Evolutionary conservation across 2,888 invertebrate genomes (phyloP).

Genomic region (Cheilosia impressa): DNA sequence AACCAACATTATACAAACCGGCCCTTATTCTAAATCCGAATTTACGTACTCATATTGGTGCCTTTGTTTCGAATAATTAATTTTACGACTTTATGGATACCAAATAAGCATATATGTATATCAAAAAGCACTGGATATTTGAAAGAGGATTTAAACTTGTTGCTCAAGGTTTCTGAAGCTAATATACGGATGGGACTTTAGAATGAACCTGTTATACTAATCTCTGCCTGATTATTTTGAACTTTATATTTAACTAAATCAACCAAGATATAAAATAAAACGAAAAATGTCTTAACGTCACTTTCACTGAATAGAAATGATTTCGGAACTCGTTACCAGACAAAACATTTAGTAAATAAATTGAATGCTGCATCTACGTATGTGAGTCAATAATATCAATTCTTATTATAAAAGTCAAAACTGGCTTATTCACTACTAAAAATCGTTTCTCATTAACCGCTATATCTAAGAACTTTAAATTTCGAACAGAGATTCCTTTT

Average conservation of each 20-base stretch:
- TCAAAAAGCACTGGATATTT: no score
- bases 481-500: not conserved
- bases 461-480: not conserved
- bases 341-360: not conserved
- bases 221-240: not conserved
- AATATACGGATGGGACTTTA: not conserved
- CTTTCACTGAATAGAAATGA: conserved; percentile 1
- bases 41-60: no score
- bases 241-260: not conserved
- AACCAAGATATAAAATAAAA: not conserved
- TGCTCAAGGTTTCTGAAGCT: not conserved
- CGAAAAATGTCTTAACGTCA: not conserved
- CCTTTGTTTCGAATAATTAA: no score
- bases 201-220: not conserved
- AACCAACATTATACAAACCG: no score
- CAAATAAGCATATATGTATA: no score
- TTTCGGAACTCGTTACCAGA: not conserved
- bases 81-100: no score
- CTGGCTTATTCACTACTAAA: not conserved
- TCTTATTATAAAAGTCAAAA: not conserved
- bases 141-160: no score
- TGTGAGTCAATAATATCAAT: not conserved
- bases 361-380: not conserved
- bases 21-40: no score
- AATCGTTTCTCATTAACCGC: no score